phyloP scores from a whole-genome alignment of 92 coral and sea anemone genomes.

The Desmophyllum pertusum region DNA sequence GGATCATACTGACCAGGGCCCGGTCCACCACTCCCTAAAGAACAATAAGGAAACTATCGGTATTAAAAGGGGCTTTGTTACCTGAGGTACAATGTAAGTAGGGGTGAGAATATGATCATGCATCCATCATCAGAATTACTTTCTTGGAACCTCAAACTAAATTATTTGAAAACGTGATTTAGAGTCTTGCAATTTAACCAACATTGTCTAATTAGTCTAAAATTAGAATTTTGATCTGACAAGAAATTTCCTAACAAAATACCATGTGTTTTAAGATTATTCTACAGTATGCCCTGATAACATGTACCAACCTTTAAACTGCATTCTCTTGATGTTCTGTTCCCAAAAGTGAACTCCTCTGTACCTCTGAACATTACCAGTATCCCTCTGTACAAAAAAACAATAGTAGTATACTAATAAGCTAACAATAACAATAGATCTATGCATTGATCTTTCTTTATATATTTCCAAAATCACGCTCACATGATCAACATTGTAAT shows the following conservation, averaged over 20 bases:
- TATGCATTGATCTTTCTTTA: neutral
- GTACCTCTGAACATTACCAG: slow-evolving; percentile 72
- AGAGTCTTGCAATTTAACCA: too few species aligned
- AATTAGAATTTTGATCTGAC: too few species aligned
- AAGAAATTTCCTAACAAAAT: too few species aligned
- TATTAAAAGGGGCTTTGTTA: neutral
- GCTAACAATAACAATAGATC: neutral
- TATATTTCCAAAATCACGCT: slow-evolving; percentile 22
- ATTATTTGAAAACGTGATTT: too few species aligned
- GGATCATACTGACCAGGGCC: slow-evolving; percentile 98
- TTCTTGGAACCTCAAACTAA: too few species aligned
- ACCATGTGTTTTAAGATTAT: too few species aligned
- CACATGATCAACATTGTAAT: slow-evolving; percentile 90
- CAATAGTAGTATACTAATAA: too few species aligned
- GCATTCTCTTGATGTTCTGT: slow-evolving; percentile 88
- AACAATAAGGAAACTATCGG: too few species aligned
- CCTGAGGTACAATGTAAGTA: too few species aligned
- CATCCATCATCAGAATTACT: too few species aligned
- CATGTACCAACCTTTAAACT: slow-evolving; percentile 76
- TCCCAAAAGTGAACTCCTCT: slow-evolving; percentile 90
- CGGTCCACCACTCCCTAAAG: slow-evolving; percentile 79
- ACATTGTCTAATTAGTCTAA: too few species aligned
- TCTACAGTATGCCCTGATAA: neutral
- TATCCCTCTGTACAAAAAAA: slow-evolving; percentile 59
- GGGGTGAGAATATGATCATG: too few species aligned